Base-by-base conservation (phyloP, 1,140 invertebrate species). In the Amphibalanus amphitrite region DNA sequence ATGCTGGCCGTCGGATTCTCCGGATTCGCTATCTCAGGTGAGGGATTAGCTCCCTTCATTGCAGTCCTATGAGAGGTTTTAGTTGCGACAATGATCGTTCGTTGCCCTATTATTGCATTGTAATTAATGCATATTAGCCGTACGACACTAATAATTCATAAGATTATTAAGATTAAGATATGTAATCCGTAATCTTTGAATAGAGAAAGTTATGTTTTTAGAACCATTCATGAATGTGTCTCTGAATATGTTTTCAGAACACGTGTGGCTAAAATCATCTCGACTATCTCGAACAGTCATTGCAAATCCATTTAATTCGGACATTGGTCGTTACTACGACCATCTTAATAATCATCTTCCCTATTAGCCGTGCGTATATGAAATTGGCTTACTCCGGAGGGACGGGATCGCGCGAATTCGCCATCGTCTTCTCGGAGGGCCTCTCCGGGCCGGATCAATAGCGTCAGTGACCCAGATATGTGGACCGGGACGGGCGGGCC, bases 11-110 rank as follows among this genome's bases (percentile, higher is more conserved):
- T 99, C 0, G 97, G 96, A 1, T 98, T 95, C 81, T 97, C 93
- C 78, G 97, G 97, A 0, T 99, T 99, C 78, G 97, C 97, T 38
- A 99, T 99, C 77, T 99, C 97, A 47, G 97, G 88, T 88, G 79
- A 77, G 75, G 47, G 6, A 13, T n/a, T n/a, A 38, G 38, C 38
- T 38, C 38, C 6, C 38, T 17, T 38, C 6, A 38, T 8, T 38
- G 38, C 38, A 38, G 6, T 38, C 38, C 6, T 17, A 38, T 38
- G 17, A n/a, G n/a, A n/a, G n/a, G n/a, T n/a, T n/a, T n/a, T n/a
- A n/a, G n/a, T n/a, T n/a, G n/a, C n/a, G n/a, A n/a, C n/a, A n/a
- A n/a, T n/a, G n/a, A n/a, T n/a, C n/a, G n/a, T n/a, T n/a, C n/a
- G n/a, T n/a, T n/a, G n/a, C n/a, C n/a, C n/a, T n/a, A n/a, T n/a